These are phyloP conservation scores for Ormyrus rosae DNA, from an alignment of 2,888 invertebrate genomes.

Conservation along the genomic window DNA sequence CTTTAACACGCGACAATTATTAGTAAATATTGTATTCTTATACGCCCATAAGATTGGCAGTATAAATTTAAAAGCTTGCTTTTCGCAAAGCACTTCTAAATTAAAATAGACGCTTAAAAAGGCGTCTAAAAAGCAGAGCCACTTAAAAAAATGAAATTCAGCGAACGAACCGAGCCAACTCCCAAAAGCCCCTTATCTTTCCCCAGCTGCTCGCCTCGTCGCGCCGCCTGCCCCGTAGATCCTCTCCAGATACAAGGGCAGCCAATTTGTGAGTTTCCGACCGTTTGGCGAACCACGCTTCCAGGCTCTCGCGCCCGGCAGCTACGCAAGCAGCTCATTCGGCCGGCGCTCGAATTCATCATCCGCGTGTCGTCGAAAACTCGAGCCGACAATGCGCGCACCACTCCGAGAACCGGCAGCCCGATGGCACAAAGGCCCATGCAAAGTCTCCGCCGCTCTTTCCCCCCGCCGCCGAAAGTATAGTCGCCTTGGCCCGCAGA, in stretches of 20 bases:
- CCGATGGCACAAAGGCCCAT: slow-evolving; percentile 37
- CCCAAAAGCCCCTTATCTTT: slow-evolving; percentile 2
- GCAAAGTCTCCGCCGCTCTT: slow-evolving; percentile 44
- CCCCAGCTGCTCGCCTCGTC: not conserved
- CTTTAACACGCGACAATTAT: no score
- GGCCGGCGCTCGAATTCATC: slow-evolving; percentile 60
- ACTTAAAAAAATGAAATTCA: no score
- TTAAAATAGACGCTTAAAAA: no score
- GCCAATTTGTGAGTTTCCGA: slow-evolving; percentile 62
- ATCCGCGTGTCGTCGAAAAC: slow-evolving; percentile 62
- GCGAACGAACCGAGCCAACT: no score
- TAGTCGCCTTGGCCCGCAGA: slow-evolving; percentile 14
- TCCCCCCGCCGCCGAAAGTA: slow-evolving; percentile 5
- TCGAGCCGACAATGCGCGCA: slow-evolving; percentile 59
- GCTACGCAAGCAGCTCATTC: not conserved
- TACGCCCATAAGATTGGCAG: no score
- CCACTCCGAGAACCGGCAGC: slow-evolving; percentile 10
- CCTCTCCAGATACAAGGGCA: slow-evolving; percentile 38
- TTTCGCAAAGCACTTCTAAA: no score
- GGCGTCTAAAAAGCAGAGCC: no score
- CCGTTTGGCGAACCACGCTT: slow-evolving; percentile 46
- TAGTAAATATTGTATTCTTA: no score
- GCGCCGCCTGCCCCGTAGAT: not conserved
- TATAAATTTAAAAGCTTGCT: no score
- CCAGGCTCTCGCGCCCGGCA: no score